Evolutionary conservation across 2,797 vertebrate species (phyloP).

Genomic region (Premnoplex brunnescens): DNA sequence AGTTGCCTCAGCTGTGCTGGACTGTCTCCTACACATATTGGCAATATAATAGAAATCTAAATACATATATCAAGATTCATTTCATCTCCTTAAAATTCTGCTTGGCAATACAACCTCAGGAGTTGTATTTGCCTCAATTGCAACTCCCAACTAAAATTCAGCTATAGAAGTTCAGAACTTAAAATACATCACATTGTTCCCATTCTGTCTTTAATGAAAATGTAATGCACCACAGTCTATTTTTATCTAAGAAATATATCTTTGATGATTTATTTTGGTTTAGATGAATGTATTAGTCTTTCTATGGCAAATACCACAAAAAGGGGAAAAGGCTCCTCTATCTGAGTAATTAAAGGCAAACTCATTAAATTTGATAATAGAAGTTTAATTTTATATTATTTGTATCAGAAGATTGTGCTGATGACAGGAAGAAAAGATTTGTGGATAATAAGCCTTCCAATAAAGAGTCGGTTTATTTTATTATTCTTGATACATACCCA

Average conservation of each 20-base stretch:
- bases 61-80: not conserved
- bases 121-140: slow-evolving; percentile 40
- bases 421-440: not conserved
- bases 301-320: not conserved
- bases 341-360: not conserved
- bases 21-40: not conserved
- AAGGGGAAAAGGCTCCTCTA: not conserved
- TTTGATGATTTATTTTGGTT: slow-evolving; percentile 41
- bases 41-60: slow-evolving; percentile 30
- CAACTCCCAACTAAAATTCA: not conserved
- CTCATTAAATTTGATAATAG: not conserved
- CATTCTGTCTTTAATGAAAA: slow-evolving; percentile 50
- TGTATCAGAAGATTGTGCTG: not conserved
- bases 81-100: slow-evolving; percentile 46
- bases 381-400: not conserved
- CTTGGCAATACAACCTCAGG: slow-evolving; percentile 32
- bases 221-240: slow-evolving; percentile 18
- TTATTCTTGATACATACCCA: not conserved
- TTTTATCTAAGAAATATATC: slow-evolving; percentile 18
- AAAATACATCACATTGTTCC: slow-evolving; percentile 52
- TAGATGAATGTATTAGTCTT: not conserved
- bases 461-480: not conserved
- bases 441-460: not conserved
- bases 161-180: not conserved
- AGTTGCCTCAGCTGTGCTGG: not conserved